Base-by-base conservation (phyloP, 1,140 invertebrate genomes). In the Grapholita molesta region DNA sequence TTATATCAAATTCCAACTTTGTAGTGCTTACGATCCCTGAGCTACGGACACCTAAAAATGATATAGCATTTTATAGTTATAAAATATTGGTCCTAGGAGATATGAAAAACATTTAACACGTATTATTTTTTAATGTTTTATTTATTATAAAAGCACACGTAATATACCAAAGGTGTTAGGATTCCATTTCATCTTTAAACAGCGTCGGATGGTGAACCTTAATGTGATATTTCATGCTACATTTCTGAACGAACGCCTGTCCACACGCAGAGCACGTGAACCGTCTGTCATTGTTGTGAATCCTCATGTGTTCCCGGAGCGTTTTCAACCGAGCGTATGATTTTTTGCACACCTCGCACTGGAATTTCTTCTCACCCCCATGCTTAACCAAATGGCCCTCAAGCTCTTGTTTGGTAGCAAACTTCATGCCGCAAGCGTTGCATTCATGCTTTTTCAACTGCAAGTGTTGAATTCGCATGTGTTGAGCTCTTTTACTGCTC, bases 291-390 rank as follows among this genome's bases (percentile, higher is more conserved):
- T 72, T 92, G 75, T 70, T 92, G 74, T 92, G 91, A 48, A 91
- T 92, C 28, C 84, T 74, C 77, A 93, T 93, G 70, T 94, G 94
- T n/a, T 92, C 92, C 15, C 92, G 82, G 5, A 94, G 65, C 0
- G 93, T 93, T 52, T 92, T 93, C 52, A 92, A 84, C 15, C 93
- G 91, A 1, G 90, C 78, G 52, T 93, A 94, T 0, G 91, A 90
- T 69, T 93, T 94, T 42, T 93, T 92, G 67, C 93, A 92, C 8
- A 89, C 84, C 57, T 92, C 86, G 66, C 91, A 92, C 52, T 89
- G 84, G 66, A 86, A 89, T 57, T 88, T 90, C 67, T 83, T 83
- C 24, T 87, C 86, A 3, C 88, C 89, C 2, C 82, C 83, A 33
- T 92, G 89, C 25, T 88, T 89, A 0, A 90, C 79, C 1, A 78